phyloP scores from a whole-genome alignment of 2,888 invertebrate genomes.

The Smittia aterrima region DNA sequence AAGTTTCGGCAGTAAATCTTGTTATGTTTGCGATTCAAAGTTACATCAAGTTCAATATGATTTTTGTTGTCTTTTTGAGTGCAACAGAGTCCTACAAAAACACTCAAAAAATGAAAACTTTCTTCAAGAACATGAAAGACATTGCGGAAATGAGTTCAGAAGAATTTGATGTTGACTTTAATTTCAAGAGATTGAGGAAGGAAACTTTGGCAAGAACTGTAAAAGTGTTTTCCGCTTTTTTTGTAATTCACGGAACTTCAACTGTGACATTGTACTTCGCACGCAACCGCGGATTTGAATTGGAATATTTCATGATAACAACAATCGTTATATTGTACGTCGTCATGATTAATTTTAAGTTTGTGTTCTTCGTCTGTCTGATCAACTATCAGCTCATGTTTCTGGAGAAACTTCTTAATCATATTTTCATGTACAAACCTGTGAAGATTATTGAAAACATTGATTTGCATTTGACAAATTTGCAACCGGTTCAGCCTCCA shows the following conservation, averaged over 20 bases:
- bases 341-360: background rate
- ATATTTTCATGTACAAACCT: background rate
- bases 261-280: too few relatives aligned
- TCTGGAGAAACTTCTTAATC: background rate
- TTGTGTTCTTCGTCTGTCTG: background rate
- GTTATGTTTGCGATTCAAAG: background rate
- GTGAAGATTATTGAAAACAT: background rate
- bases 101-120: background rate
- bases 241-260: too few relatives aligned
- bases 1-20: background rate
- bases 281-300: too few relatives aligned
- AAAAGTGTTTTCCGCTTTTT: background rate
- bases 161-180: background rate
- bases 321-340: background rate
- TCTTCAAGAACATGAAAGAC: background rate
- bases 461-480: too few relatives aligned
- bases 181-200: background rate
- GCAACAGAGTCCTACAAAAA: background rate
- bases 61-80: background rate
- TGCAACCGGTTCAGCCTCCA: too few relatives aligned
- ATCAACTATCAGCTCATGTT: background rate
- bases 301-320: background rate
- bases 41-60: background rate
- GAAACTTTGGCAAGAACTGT: background rate
- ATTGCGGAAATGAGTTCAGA: background rate